phyloP scores from a whole-genome alignment of 2,113 vertebrate species.

The Caranx melampygus region DNA sequence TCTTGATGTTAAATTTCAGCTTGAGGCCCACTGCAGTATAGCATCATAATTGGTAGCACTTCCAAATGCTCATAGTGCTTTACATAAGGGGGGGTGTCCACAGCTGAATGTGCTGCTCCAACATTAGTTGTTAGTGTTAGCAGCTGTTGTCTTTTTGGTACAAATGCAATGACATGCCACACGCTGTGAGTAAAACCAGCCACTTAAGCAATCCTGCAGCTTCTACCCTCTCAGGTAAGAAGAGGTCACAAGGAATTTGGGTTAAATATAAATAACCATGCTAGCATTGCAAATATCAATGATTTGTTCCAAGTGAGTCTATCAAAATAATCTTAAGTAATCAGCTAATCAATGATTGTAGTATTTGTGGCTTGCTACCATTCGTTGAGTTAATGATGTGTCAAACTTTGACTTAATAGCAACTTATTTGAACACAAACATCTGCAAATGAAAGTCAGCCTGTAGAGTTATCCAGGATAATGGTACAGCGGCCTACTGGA shows the following conservation, averaged over 20 bases:
- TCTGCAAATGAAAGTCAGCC: not conserved
- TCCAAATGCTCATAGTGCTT: constrained; percentile 43
- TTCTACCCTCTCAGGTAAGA: constrained; percentile 57
- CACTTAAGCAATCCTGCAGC: constrained; percentile 33
- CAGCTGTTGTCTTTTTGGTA: constrained; percentile 34
- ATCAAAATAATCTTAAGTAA: not conserved
- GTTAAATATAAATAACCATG: constrained; percentile 9
- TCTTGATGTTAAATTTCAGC: constrained; percentile 59
- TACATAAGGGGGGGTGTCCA: not conserved
- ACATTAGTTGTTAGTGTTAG: constrained; percentile 32
- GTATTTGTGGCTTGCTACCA: not conserved
- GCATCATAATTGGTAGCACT: constrained; percentile 14
- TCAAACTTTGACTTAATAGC: constrained; percentile 13
- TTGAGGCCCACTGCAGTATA: constrained; percentile 21
- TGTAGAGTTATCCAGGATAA: not conserved
- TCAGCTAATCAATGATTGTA: not conserved
- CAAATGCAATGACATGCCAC: constrained; percentile 17
- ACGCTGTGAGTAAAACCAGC: constrained; percentile 26
- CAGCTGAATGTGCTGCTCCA: constrained; percentile 39
- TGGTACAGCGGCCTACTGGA: not conserved
- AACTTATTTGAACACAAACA: constrained; percentile 18
- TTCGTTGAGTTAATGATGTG: not conserved
- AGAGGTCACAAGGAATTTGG: constrained; percentile 19
- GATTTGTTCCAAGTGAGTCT: not conserved
- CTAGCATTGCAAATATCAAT: constrained; percentile 25